Conservation (phyloP, 2,797 vertebrate species). For the Menidia menidia region DNA sequence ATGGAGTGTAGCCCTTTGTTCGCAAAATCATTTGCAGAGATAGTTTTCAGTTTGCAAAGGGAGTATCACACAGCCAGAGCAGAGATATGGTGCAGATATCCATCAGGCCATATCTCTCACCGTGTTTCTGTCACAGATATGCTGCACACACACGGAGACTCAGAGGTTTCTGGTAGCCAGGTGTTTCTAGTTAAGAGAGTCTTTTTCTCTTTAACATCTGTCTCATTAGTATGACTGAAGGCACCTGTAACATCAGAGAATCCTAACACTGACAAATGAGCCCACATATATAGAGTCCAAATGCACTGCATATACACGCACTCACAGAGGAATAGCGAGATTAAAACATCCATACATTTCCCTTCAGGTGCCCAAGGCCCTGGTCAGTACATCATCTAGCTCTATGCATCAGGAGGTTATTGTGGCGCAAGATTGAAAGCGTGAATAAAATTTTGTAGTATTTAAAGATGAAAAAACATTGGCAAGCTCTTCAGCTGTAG, state of each 20-base stretch:
- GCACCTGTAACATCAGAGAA: conserved; percentile 49
- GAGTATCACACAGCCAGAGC: conserved; percentile 34
- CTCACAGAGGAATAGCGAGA: background rate
- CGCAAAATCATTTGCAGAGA: conserved; percentile 26
- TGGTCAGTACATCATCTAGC: background rate
- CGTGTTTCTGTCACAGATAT: conserved; percentile 41
- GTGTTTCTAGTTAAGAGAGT: conserved; percentile 49
- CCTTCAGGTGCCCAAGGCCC: no score
- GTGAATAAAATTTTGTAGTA: background rate
- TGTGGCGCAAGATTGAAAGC: background rate
- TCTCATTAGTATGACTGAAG: conserved; percentile 58
- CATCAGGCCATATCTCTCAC: conserved; percentile 22
- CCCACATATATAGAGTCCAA: conserved; percentile 20
- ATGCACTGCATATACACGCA: conserved; percentile 19
- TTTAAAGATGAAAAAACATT: background rate
- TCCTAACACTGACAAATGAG: background rate
- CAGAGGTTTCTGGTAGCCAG: conserved; percentile 32
- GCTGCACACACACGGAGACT: background rate
- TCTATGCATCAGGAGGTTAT: background rate
- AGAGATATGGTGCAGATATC: conserved; percentile 35
- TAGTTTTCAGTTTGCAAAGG: conserved; percentile 53
- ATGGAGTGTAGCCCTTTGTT: background rate
- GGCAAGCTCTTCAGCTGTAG: no score
- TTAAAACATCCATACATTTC: background rate
- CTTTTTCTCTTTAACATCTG: conserved; percentile 20